Evolutionary conservation across 2,797 vertebrate species (phyloP).

Genomic region (Chaenodraco wilsoni): DNA sequence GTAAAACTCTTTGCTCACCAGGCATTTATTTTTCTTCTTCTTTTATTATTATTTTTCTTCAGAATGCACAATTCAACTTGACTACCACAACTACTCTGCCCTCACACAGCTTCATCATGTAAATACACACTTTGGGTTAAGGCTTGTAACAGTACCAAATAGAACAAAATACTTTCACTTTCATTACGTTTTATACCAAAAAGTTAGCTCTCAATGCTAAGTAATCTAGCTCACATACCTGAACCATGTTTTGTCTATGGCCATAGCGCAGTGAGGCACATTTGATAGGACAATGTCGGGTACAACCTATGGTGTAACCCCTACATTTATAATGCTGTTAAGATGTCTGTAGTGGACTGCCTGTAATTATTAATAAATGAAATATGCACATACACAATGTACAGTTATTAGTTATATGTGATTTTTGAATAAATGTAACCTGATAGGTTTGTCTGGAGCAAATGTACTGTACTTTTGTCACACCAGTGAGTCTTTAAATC

Average conservation of each 20-base stretch:
- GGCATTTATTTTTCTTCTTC: conserved; percentile 41
- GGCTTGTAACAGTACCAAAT: conserved; percentile 58
- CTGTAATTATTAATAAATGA: conserved; percentile 82
- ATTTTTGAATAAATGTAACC: conserved; percentile 82
- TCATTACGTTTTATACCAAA: conserved; percentile 50
- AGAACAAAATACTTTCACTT: conserved; percentile 46
- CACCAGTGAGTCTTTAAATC: conserved; percentile 5
- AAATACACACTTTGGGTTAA: conserved; percentile 38
- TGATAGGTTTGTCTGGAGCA: conserved; percentile 59
- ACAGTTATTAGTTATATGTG: conserved; percentile 78
- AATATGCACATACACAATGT: conserved; percentile 69
- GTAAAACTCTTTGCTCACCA: conserved; percentile 62
- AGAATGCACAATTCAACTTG: conserved; percentile 40
- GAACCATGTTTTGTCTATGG: conserved; percentile 40
- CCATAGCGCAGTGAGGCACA: conserved; percentile 53
- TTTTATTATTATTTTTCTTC: conserved; percentile 17
- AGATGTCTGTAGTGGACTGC: conserved; percentile 71
- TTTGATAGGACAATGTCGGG: conserved; percentile 57
- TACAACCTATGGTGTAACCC: conserved; percentile 15
- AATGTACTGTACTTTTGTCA: conserved; percentile 36
- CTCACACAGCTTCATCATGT: conserved; percentile 55
- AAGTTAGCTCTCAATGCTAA: conserved; percentile 55
- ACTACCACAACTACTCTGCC: conserved; percentile 52
- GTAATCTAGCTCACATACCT: conserved; percentile 54
- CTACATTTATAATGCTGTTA: conserved; percentile 69